Conservation (phyloP, 2,888 invertebrate species). For the Pseudococcus jackbeardsleyi region DNA sequence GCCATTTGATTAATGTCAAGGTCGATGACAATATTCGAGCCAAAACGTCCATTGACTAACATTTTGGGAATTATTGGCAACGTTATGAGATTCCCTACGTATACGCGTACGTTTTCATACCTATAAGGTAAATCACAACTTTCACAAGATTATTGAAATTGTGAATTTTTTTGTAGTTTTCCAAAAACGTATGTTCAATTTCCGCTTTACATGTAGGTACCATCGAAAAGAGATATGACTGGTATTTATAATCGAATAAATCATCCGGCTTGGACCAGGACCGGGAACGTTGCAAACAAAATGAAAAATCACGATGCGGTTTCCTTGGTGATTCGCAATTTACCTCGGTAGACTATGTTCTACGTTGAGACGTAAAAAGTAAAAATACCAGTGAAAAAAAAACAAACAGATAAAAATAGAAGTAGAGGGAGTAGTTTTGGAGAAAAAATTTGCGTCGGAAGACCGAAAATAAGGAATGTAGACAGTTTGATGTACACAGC, state of each 20-base stretch:
- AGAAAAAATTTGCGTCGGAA: slow-evolving; percentile 15
- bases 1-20: slow-evolving; percentile 62
- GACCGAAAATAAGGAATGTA: neutral
- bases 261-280: neutral
- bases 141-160: neutral
- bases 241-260: neutral
- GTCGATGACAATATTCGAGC: slow-evolving; percentile 54
- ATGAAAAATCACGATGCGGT: neutral
- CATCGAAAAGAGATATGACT: too few species aligned
- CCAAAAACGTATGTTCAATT: too few species aligned
- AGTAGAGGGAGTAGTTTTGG: slow-evolving; percentile 18
- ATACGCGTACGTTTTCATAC: neutral
- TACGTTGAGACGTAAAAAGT: slow-evolving; percentile 2
- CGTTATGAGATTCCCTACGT: slow-evolving; percentile 43
- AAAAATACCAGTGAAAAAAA: slow-evolving; percentile 5
- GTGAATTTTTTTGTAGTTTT: neutral
- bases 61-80: slow-evolving; percentile 58
- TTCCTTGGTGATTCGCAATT: neutral
- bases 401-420: slow-evolving; percentile 36
- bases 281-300: neutral
- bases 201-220: too few species aligned
- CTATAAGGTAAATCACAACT: slow-evolving; percentile 29
- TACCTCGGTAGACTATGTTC: neutral
- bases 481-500: too few species aligned
- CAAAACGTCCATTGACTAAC: slow-evolving; percentile 59